These are phyloP conservation scores for Sicus ferrugineus DNA, from an alignment of 2,888 invertebrate genomes.

Conservation along the genomic window DNA sequence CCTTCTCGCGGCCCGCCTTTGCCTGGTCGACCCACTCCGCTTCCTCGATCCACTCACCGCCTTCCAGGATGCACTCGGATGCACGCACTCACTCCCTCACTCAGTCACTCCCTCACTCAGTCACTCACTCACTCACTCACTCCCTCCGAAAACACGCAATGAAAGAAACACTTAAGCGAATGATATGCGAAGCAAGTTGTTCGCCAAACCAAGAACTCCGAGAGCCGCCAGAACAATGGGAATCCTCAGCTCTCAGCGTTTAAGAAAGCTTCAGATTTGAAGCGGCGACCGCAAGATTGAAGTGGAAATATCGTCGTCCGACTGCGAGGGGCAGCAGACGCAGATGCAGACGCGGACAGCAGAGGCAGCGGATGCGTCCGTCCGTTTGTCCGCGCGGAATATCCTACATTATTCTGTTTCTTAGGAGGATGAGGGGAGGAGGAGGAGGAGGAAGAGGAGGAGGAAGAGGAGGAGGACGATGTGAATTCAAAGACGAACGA, in stretches of 20 bases:
- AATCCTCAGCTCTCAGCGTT: background rate
- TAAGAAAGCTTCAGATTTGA: background rate
- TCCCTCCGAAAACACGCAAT: background rate
- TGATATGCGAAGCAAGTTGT: constrained; percentile 12
- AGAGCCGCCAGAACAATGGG: background rate
- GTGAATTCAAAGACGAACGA: background rate
- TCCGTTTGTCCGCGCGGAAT: no score
- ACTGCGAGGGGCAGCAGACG: background rate
- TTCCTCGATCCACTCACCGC: no score
- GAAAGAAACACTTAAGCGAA: constrained; percentile 24
- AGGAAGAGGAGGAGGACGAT: background rate
- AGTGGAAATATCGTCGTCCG: background rate
- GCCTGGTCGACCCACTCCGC: no score
- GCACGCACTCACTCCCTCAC: no score
- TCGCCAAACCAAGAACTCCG: background rate
- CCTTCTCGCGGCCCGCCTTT: no score
- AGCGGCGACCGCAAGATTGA: background rate
- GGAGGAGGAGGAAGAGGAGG: background rate
- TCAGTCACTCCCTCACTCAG: no score
- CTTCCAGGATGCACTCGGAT: no score
- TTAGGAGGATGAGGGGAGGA: background rate
- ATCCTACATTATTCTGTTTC: no score
- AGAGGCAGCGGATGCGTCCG: no score
- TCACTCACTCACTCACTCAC: background rate
- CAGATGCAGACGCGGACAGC: no score